phyloP scores from a whole-genome alignment of 2,113 vertebrate genomes.

The Chlamydotis undulata region DNA sequence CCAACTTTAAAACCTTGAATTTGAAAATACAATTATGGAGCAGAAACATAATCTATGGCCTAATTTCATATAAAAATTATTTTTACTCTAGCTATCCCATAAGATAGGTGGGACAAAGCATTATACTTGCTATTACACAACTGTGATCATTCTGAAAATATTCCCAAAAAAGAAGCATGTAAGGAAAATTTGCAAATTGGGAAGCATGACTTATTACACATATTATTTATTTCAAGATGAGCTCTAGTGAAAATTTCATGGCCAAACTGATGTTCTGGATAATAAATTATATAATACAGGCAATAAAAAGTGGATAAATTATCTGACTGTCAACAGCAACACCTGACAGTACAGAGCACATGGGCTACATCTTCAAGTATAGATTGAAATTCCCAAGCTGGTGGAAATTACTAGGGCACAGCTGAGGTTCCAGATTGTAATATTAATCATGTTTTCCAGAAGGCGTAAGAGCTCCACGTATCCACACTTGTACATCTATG shows the following conservation, averaged over 20 bases:
- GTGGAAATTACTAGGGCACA: neutral
- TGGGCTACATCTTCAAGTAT: neutral
- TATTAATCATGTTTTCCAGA: neutral
- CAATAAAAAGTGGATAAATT: neutral
- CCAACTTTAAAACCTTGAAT: neutral
- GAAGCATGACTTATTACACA: neutral
- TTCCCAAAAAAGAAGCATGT: neutral
- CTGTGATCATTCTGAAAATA: neutral
- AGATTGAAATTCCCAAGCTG: neutral
- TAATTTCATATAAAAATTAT: neutral
- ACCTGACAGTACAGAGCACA: neutral
- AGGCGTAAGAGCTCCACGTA: accelerated
- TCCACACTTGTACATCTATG: neutral
- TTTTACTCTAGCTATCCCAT: neutral
- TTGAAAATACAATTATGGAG: neutral
- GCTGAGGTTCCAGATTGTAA: neutral
- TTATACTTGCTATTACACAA: neutral
- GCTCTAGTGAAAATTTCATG: neutral
- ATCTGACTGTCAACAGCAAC: neutral
- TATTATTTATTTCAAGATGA: neutral
- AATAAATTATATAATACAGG: neutral
- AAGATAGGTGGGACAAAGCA: neutral
- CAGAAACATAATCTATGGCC: neutral
- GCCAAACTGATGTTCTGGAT: neutral
- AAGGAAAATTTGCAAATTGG: neutral